Percentiles rank a stretch among this genome's conserved stretches.
These are phyloP conservation scores for Cylindroiulus punctatus DNA, from an alignment of 2,888 invertebrate genomes.

Conservation along the genomic window DNA sequence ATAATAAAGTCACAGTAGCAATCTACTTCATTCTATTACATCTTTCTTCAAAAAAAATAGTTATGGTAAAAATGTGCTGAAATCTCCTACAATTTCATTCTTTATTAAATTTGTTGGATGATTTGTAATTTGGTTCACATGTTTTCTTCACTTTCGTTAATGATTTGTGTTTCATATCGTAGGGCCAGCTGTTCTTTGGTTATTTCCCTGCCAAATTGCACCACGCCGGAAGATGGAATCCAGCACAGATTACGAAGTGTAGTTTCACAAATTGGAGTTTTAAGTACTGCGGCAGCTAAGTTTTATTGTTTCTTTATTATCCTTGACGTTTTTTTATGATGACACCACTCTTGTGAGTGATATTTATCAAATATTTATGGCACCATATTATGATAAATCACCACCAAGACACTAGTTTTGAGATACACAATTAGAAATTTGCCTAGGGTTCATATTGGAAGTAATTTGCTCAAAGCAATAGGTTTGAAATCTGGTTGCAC, in stretches of 20 bases:
- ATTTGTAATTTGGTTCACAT: no score
- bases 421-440: not conserved
- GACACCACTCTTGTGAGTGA: not conserved
- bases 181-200: slow-evolving; percentile 77
- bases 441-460: not conserved
- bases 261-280: not conserved
- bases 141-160: not conserved
- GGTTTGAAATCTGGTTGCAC: slow-evolving; percentile 29
- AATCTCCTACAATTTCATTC: no score
- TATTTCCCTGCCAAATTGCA: slow-evolving; percentile 75
- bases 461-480: not conserved
- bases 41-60: not conserved
- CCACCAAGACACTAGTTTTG: not conserved
- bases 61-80: no score
- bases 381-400: not conserved
- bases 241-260: slow-evolving; percentile 67
- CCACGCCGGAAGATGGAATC: slow-evolving; percentile 66
- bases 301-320: not conserved
- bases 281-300: slow-evolving; percentile 7
- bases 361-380: not conserved
- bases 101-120: slow-evolving; percentile 46
- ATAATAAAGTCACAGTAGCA: not conserved
- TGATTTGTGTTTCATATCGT: slow-evolving; percentile 45
- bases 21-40: not conserved
- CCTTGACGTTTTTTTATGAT: not conserved